Conservation (phyloP, 2,113 vertebrate species). For the Equus quagga region DNA sequence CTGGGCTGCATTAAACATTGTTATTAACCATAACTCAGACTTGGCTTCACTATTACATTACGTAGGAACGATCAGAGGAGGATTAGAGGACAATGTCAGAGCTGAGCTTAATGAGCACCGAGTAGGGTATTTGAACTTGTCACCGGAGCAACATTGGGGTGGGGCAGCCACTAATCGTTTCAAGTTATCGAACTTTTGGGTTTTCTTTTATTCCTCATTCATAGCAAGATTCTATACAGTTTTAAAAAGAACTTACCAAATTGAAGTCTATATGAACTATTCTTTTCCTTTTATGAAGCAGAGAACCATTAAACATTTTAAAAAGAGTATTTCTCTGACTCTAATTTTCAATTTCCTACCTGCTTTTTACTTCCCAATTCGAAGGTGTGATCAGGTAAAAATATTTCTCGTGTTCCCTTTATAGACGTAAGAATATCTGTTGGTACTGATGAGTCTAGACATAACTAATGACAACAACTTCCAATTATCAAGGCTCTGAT, state of each 20-base stretch:
- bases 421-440: neutral
- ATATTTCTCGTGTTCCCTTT: neutral
- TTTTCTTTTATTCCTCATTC: neutral
- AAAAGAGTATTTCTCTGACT: conserved; percentile 1
- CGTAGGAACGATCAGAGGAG: conserved; percentile 22
- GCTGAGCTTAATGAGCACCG: neutral
- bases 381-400: neutral
- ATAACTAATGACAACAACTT: neutral
- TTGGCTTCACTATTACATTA: conserved; percentile 21
- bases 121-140: conserved; percentile 13
- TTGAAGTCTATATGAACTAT: conserved; percentile 8
- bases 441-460: neutral
- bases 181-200: neutral
- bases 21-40: conserved; percentile 61
- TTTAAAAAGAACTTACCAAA: conserved; percentile 44
- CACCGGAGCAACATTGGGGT: neutral
- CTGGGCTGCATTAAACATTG: conserved; percentile 69
- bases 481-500: neutral
- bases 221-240: neutral
- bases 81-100: conserved; percentile 41
- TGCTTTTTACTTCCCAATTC: conserved; percentile 1
- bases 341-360: neutral
- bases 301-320: neutral
- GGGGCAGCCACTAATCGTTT: conserved; percentile 25
- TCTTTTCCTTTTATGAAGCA: conserved; percentile 48